A percentile compares a stretch with the other conserved stretches of the same genome.
Evolutionary conservation across 2,797 vertebrate genomes (phyloP).

Genomic region (Sebastes taczanowskii): DNA sequence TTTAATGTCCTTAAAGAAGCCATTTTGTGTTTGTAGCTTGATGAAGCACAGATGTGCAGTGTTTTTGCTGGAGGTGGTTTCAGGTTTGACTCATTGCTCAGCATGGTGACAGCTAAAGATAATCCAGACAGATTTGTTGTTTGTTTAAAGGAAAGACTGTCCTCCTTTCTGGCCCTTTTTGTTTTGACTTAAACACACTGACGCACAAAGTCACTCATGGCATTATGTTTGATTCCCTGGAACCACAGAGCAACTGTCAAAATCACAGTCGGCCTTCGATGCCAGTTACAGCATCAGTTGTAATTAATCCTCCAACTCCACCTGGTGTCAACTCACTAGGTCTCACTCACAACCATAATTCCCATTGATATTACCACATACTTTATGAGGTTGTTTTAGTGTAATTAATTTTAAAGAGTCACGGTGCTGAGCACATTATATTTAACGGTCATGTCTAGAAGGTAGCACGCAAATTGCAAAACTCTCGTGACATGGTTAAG

Average conservation of each 20-base stretch:
- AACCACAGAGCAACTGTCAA: background rate
- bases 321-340: background rate
- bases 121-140: background rate
- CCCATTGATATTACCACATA: background rate
- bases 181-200: background rate
- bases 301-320: conserved; percentile 10
- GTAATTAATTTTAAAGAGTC: background rate
- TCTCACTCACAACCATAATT: background rate
- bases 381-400: background rate
- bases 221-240: background rate
- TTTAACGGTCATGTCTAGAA: no score
- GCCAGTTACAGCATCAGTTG: background rate
- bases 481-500: no score
- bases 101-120: background rate
- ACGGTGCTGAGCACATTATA: background rate
- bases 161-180: background rate
- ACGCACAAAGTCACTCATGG: background rate
- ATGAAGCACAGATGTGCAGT: background rate
- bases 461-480: no score
- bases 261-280: background rate
- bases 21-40: background rate
- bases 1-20: background rate
- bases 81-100: background rate
- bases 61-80: conserved; percentile 1
- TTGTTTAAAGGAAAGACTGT: background rate